phyloP scores from a whole-genome alignment of 2,113 vertebrate genomes.

The Cyprinodon tularosa region DNA sequence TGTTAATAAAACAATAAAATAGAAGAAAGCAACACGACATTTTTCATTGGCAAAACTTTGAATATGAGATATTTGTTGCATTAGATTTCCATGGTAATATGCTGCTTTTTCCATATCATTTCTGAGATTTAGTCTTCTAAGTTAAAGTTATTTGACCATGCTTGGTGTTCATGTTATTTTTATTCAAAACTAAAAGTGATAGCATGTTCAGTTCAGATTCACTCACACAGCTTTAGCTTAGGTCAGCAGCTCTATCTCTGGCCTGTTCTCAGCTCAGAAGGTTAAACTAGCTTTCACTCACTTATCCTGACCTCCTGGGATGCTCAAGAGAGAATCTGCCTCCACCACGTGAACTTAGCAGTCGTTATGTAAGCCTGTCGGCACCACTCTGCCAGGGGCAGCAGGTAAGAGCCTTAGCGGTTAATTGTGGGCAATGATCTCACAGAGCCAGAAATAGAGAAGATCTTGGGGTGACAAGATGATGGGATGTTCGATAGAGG shows the following conservation, averaged over 20 bases:
- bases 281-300: constrained; percentile 11
- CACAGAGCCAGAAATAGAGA: constrained; percentile 57
- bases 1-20: not conserved
- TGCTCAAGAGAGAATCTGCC: not conserved
- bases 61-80: not conserved
- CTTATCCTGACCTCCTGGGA: constrained; percentile 18
- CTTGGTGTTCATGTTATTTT: not conserved
- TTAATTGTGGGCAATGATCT: constrained; percentile 70
- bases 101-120: too few species aligned
- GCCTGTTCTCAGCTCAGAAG: constrained; percentile 26
- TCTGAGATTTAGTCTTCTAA: not conserved
- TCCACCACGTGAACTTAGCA: constrained; percentile 26
- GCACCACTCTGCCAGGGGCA: constrained; percentile 36
- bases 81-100: not conserved
- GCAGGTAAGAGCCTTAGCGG: constrained; percentile 77
- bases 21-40: too few species aligned
- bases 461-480: constrained; percentile 42
- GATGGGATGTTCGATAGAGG: constrained; percentile 43
- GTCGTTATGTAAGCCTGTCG: constrained; percentile 59
- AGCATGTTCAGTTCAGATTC: constrained; percentile 6
- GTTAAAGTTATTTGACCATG: not conserved
- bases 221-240: constrained; percentile 25
- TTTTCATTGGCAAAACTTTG: too few species aligned
- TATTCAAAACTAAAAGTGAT: constrained; percentile 14
- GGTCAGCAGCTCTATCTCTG: constrained; percentile 17